Evolutionary conservation across 2,888 invertebrate species (phyloP).

Genomic region (Calliopum simillimum): DNA sequence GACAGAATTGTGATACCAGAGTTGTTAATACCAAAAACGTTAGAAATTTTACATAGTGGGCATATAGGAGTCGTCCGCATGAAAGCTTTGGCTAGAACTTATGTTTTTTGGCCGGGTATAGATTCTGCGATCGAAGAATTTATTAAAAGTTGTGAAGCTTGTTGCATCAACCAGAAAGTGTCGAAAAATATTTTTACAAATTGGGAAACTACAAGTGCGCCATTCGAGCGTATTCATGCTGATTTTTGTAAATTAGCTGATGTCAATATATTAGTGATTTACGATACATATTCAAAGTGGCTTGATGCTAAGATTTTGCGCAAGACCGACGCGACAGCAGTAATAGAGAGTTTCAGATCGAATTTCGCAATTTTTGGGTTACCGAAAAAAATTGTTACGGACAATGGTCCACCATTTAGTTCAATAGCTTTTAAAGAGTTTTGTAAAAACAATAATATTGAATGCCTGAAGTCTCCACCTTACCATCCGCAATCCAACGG

Average conservation of each 20-base stretch:
- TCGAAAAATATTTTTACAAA: too few relatives aligned
- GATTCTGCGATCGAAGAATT: constrained; percentile 23
- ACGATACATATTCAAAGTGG: constrained; percentile 34
- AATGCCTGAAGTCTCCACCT: too few relatives aligned
- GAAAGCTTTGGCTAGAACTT: constrained; percentile 32
- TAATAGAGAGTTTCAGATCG: constrained; percentile 26
- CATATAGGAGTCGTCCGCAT: constrained; percentile 27
- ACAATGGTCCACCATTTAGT: constrained; percentile 36
- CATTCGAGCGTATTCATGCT: constrained; percentile 22
- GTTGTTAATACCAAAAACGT: constrained; percentile 6
- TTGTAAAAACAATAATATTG: too few relatives aligned
- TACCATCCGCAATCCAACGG: too few relatives aligned
- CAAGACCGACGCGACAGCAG: constrained; percentile 25
- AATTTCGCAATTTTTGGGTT: constrained; percentile 33
- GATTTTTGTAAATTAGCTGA: constrained; percentile 25
- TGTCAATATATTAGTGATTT: constrained; percentile 14
- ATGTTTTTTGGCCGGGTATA: constrained; percentile 27
- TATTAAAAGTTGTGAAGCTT: constrained; percentile 21
- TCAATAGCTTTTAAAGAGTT: not conserved
- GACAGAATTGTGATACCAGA: constrained; percentile 32
- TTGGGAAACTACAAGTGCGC: not conserved
- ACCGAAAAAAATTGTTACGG: constrained; percentile 31
- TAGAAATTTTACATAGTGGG: constrained; percentile 24
- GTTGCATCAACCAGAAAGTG: too few relatives aligned
- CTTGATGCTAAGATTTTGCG: constrained; percentile 23